phyloP scores from a whole-genome alignment of 2,888 invertebrate genomes.

The Empis stercorea region DNA sequence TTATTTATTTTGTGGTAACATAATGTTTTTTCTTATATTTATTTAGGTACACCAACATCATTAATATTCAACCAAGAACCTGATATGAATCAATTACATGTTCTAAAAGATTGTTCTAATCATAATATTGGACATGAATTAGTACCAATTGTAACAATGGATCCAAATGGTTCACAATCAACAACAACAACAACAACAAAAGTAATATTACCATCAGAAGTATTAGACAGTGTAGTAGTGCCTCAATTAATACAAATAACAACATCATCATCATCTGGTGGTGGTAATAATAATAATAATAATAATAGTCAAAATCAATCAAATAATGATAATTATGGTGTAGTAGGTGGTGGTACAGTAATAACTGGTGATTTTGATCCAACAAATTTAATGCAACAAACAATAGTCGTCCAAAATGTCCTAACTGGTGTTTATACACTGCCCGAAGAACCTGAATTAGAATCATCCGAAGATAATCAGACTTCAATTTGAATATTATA shows the following conservation, averaged over 20 bases:
- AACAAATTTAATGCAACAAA: slow-evolving; percentile 5
- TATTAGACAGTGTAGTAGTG: slow-evolving; percentile 11
- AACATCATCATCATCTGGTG: slow-evolving; percentile 12
- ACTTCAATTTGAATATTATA: background rate
- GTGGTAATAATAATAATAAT: background rate
- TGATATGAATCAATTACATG: slow-evolving; percentile 27
- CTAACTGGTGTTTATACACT: slow-evolving; percentile 43
- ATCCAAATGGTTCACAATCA: slow-evolving; percentile 24
- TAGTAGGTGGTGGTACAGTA: slow-evolving; percentile 18
- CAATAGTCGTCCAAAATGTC: slow-evolving; percentile 20
- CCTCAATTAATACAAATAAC: slow-evolving; percentile 10
- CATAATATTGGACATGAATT: slow-evolving; percentile 28
- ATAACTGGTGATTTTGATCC: slow-evolving; percentile 13
- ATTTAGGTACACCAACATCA: slow-evolving; percentile 41
- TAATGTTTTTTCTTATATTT: background rate
- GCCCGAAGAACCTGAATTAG: slow-evolving; percentile 43
- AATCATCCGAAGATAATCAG: slow-evolving; percentile 33
- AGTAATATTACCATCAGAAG: slow-evolving; percentile 12
- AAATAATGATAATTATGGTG: slow-evolving; percentile 10
- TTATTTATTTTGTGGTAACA: background rate
- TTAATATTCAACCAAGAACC: slow-evolving; percentile 26
- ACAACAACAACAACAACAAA: slow-evolving; percentile 11
- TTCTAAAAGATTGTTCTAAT: slow-evolving; percentile 34
- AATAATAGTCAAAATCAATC: too few relatives aligned
- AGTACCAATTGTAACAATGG: slow-evolving; percentile 36